A percentile compares a stretch with the other conserved stretches of the same genome.
Evolutionary conservation across 1,140 invertebrate species (phyloP).

Genomic region (Drosophila ironensis): DNA sequence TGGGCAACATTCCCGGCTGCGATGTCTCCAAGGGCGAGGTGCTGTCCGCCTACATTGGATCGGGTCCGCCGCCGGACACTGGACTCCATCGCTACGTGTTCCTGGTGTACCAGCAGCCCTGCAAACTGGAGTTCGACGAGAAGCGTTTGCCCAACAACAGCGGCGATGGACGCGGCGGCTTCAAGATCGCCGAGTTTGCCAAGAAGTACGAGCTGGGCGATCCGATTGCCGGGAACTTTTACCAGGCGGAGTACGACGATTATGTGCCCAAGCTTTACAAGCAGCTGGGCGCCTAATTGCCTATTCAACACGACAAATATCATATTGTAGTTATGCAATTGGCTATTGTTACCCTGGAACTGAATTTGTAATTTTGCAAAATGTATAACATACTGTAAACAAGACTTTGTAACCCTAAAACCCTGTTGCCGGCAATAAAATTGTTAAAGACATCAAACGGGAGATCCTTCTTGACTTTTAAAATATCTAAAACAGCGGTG

Average conservation of each 20-base stretch:
- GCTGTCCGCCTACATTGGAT: conserved; percentile 92
- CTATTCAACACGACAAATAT: too few relatives aligned
- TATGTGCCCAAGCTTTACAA: conserved; percentile 88
- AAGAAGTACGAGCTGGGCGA: conserved; percentile 90
- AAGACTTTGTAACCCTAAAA: conserved; percentile 1
- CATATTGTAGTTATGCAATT: too few relatives aligned
- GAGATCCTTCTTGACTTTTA: not conserved
- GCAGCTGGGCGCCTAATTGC: conserved; percentile 64
- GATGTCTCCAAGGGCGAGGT: conserved; percentile 88
- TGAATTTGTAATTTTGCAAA: not conserved
- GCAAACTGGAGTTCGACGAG: conserved; percentile 69
- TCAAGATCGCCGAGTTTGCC: conserved; percentile 88
- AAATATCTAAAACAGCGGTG: too few relatives aligned
- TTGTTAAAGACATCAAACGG: conserved; percentile 16
- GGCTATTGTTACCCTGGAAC: not conserved
- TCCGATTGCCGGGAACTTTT: conserved; percentile 94
- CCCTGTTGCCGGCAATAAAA: conserved; percentile 40
- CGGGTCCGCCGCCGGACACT: conserved; percentile 92
- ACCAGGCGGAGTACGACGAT: conserved; percentile 94
- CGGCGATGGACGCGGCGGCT: conserved; percentile 88
- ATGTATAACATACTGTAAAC: not conserved
- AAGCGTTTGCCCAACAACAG: conserved; percentile 84
- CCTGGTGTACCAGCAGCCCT: conserved; percentile 90
- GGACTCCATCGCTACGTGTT: conserved; percentile 96
- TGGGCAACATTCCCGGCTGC: conserved; percentile 93